phyloP scores from a whole-genome alignment of 2,797 vertebrate species.

The Ctenochaetus hawaiiensis region DNA sequence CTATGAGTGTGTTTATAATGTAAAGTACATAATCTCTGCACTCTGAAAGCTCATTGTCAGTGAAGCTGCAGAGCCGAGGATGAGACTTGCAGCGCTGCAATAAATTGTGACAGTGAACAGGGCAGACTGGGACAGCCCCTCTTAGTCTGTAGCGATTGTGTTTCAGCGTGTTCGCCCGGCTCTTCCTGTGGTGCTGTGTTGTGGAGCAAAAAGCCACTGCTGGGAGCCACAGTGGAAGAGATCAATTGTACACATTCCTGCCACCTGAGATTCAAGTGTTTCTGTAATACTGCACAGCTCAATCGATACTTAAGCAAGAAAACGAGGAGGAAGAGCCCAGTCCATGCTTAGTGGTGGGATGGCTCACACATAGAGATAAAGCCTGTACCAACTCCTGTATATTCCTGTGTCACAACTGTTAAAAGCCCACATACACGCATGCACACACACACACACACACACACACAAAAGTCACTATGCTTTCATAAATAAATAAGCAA shows the following conservation, averaged over 20 bases:
- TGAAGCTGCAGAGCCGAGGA: slow-evolving; percentile 39
- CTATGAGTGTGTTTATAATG: slow-evolving; percentile 17
- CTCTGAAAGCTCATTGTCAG: slow-evolving; percentile 20
- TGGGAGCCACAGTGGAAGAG: slow-evolving; percentile 85
- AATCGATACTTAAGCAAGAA: slow-evolving; percentile 88
- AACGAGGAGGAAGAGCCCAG: slow-evolving; percentile 69
- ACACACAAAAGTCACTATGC: too few relatives aligned
- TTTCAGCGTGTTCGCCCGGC: slow-evolving; percentile 72
- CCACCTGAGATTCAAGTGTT: slow-evolving; percentile 92
- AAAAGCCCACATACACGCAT: neutral
- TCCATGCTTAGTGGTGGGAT: slow-evolving; percentile 73
- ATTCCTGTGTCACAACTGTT: slow-evolving; percentile 33
- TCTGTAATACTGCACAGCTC: slow-evolving; percentile 89
- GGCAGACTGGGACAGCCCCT: slow-evolving; percentile 71
- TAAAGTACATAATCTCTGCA: neutral
- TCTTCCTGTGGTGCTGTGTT: slow-evolving; percentile 79
- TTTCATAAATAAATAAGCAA: too few relatives aligned
- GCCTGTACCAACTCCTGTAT: slow-evolving; percentile 53
- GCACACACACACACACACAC: too few relatives aligned
- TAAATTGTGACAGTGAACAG: slow-evolving; percentile 69
- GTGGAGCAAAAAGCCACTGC: slow-evolving; percentile 85
- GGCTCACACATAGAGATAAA: slow-evolving; percentile 78
- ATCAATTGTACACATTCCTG: slow-evolving; percentile 91
- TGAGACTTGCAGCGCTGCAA: slow-evolving; percentile 49
- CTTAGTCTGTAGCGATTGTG: slow-evolving; percentile 73